Conservation (phyloP, 2,797 vertebrate genomes). For the Urophycis tenuis region DNA sequence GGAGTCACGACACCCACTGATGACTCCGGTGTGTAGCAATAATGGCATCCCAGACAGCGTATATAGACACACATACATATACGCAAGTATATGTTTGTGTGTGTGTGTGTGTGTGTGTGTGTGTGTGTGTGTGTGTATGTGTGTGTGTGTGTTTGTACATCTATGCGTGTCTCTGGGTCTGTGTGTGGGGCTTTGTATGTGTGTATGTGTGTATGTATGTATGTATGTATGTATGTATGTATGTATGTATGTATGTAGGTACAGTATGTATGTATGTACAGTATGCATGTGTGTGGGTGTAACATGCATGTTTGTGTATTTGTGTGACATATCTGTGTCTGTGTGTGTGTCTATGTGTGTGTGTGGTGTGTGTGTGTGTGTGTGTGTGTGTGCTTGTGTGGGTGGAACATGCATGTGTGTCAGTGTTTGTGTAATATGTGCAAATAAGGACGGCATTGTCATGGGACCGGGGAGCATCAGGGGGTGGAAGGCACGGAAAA, state of each 20-base stretch:
- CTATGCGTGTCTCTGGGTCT: not conserved
- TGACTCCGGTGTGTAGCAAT: slow-evolving; percentile 23
- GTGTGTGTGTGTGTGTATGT: not conserved
- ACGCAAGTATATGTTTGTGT: no score
- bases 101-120: not conserved
- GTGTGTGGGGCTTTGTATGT: not conserved
- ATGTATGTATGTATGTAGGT: not conserved
- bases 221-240: not conserved
- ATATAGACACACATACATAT: no score
- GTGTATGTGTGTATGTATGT: not conserved
- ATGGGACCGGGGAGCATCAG: slow-evolving; percentile 49
- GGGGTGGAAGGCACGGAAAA: slow-evolving; percentile 58
- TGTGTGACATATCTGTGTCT: not conserved
- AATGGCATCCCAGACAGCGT: not conserved
- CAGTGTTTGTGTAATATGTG: slow-evolving; percentile 42
- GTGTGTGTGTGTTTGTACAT: not conserved
- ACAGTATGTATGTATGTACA: not conserved
- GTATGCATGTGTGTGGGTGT: not conserved
- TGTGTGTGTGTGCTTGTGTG: not conserved
- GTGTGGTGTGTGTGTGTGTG: not conserved
- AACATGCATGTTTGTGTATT: no score
- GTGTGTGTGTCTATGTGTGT: not conserved
- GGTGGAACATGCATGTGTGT: slow-evolving; percentile 18
- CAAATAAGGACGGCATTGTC: slow-evolving; percentile 64
- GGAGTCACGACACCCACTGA: not conserved